Evolutionary conservation across 1,140 invertebrate species (phyloP).

Genomic region (Atta cephalotes): DNA sequence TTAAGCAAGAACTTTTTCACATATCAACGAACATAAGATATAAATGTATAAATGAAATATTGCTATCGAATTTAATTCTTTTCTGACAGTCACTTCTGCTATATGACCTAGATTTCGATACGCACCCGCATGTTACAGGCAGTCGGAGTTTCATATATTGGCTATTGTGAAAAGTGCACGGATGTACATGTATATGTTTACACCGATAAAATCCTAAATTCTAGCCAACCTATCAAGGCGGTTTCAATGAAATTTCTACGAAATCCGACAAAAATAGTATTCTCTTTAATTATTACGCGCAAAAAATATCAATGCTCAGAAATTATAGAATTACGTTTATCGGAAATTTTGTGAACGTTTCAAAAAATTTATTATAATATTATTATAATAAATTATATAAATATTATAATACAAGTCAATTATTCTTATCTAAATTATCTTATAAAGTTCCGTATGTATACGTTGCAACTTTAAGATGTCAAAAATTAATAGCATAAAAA

Average conservation of each 20-base stretch:
- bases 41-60: conserved; percentile 43
- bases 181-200: conserved; percentile 15
- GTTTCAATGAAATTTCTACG: conserved; percentile 47
- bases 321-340: conserved; percentile 13
- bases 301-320: background rate
- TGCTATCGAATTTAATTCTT: conserved; percentile 38
- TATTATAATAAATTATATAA: no score
- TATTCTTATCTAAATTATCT: background rate
- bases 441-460: background rate
- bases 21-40: background rate
- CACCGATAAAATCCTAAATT: conserved; percentile 49
- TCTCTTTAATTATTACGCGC: conserved; percentile 29
- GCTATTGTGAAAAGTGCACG: conserved; percentile 51
- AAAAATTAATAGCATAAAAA: conserved; percentile 8
- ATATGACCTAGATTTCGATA: conserved; percentile 44
- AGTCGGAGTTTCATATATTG: conserved; percentile 56
- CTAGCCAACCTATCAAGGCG: conserved; percentile 16
- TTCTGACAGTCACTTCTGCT: conserved; percentile 17
- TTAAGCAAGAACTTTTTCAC: conserved; percentile 12
- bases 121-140: conserved; percentile 36
- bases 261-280: conserved; percentile 33
- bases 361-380: background rate
- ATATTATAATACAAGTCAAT: background rate
- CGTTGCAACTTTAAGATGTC: background rate
- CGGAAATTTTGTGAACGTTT: background rate